phyloP scores from a whole-genome alignment of 2,113 vertebrate genomes.

The Synodontis membranacea region DNA sequence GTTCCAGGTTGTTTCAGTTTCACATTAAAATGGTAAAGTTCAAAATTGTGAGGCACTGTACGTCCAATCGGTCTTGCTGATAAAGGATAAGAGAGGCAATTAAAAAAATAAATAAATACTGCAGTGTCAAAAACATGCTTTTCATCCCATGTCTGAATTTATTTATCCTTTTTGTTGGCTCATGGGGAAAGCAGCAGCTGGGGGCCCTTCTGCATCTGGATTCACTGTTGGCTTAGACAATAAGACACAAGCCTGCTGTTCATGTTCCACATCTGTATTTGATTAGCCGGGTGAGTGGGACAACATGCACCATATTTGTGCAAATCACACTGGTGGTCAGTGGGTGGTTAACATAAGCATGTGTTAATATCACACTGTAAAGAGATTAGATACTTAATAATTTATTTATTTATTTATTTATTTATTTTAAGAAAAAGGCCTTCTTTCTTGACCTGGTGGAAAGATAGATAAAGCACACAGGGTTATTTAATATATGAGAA shows the following conservation, averaged over 20 bases:
- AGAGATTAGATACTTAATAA: background rate
- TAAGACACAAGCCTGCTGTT: constrained; percentile 30
- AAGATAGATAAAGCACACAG: background rate
- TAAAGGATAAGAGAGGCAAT: background rate
- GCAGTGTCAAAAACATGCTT: background rate
- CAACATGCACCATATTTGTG: constrained; percentile 21
- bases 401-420: too few species aligned
- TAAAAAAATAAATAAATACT: background rate
- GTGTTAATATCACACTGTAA: background rate
- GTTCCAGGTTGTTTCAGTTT: background rate
- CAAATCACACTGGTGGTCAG: constrained; percentile 16
- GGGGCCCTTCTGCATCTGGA: constrained; percentile 33
- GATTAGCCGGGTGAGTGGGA: constrained; percentile 1
- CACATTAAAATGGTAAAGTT: background rate
- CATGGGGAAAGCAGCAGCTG: background rate
- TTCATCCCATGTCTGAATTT: background rate
- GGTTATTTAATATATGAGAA: background rate
- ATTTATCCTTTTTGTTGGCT: background rate
- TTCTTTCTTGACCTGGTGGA: background rate
- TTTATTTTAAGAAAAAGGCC: too few species aligned
- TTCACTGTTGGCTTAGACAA: constrained; percentile 36
- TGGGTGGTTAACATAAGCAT: constrained; percentile 3
- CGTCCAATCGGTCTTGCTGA: background rate
- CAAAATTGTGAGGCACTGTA: too few species aligned
- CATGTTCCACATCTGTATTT: constrained; percentile 46